Conservation (phyloP, 2,113 vertebrate genomes). For the Excalfactoria chinensis region DNA sequence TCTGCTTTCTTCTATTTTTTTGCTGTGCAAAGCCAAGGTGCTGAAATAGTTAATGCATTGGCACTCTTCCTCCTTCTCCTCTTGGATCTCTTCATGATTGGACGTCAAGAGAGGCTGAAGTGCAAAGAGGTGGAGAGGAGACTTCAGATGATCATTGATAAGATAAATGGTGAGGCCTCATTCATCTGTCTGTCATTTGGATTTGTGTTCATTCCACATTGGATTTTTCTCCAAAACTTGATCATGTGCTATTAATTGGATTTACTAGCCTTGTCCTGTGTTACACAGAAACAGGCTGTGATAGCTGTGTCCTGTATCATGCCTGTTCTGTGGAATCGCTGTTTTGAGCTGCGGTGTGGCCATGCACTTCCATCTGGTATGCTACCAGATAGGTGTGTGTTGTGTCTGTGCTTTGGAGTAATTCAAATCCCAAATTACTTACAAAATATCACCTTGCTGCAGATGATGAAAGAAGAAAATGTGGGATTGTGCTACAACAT, state of each 20-base stretch:
- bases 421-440: background rate
- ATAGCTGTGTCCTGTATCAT: background rate
- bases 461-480: slow-evolving; percentile 17
- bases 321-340: slow-evolving; percentile 11
- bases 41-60: slow-evolving; percentile 89
- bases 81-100: slow-evolving; percentile 89
- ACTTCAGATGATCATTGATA: slow-evolving; percentile 86
- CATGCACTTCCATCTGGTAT: slow-evolving; percentile 19
- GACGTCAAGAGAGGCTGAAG: slow-evolving; percentile 90
- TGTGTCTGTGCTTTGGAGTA: slow-evolving; percentile 33
- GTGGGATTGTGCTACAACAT: slow-evolving; percentile 28
- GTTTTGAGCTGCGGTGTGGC: slow-evolving; percentile 20
- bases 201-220: background rate
- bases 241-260: background rate
- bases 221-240: background rate
- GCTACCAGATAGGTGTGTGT: slow-evolving; percentile 44
- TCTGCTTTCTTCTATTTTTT: slow-evolving; percentile 20
- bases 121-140: slow-evolving; percentile 88
- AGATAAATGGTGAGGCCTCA: slow-evolving; percentile 86
- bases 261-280: background rate
- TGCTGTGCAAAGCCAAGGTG: slow-evolving; percentile 83
- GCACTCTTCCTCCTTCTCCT: slow-evolving; percentile 90
- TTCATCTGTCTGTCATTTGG: background rate
- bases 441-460: slow-evolving; percentile 49
- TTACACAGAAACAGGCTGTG: background rate